Evolutionary conservation across 1,140 invertebrate species (phyloP).

Genomic region (Carcinoscorpius rotundicauda): DNA sequence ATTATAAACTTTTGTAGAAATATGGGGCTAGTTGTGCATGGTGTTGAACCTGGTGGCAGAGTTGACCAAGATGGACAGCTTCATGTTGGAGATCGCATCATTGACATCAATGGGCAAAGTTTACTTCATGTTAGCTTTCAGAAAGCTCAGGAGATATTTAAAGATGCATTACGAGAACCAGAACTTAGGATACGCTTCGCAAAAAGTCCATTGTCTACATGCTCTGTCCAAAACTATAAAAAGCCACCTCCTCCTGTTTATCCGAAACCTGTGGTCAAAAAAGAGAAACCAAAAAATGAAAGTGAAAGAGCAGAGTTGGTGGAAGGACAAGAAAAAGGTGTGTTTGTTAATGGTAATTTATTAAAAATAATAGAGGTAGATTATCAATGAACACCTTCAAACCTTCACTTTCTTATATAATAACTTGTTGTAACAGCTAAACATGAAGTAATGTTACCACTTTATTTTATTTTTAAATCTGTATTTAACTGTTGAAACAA

Average conservation of each 20-base stretch:
- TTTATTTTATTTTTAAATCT: too few relatives aligned
- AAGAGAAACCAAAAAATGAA: background rate
- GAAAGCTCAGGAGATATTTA: constrained; percentile 62
- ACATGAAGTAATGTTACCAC: too few relatives aligned
- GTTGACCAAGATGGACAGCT: constrained; percentile 68
- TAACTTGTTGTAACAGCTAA: too few relatives aligned
- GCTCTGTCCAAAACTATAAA: constrained; percentile 4
- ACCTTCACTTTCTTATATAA: too few relatives aligned
- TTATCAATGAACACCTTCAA: too few relatives aligned
- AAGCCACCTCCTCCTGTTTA: constrained; percentile 17
- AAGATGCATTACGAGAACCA: constrained; percentile 49
- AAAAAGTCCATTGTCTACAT: constrained; percentile 29
- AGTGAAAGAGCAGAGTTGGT: constrained; percentile 1
- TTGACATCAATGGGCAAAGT: constrained; percentile 73
- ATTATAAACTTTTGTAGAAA: constrained; percentile 8
- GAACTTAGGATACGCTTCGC: constrained; percentile 51
- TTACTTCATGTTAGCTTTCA: constrained; percentile 55
- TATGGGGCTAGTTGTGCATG: constrained; percentile 62
- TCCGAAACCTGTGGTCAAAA: constrained; percentile 4
- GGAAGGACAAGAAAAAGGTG: constrained; percentile 17
- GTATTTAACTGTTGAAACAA: too few relatives aligned
- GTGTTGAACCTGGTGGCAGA: constrained; percentile 68
- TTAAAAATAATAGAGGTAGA: too few relatives aligned
- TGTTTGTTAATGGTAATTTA: too few relatives aligned
- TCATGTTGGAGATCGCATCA: constrained; percentile 63